Conservation (phyloP, 2,888 invertebrate species). For the Euplexia lucipara region DNA sequence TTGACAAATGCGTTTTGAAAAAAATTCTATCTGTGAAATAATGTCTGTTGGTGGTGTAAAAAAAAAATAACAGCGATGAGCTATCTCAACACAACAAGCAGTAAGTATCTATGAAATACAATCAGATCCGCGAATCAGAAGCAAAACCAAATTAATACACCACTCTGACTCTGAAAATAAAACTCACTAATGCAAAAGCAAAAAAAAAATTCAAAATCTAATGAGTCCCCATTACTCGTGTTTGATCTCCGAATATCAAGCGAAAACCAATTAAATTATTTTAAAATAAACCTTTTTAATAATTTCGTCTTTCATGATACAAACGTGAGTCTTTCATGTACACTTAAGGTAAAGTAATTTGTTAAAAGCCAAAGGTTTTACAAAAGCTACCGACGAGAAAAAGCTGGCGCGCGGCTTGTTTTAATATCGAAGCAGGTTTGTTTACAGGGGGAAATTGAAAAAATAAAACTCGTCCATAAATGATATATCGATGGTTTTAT, state of each 20-base stretch:
- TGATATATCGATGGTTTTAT: conserved; percentile 40
- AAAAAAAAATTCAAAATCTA: conserved; percentile 31
- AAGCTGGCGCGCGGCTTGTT: conserved; percentile 20
- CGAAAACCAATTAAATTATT: conserved; percentile 43
- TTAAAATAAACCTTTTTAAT: conserved; percentile 32
- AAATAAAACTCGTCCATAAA: conserved; percentile 36
- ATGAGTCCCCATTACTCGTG: conserved; percentile 37
- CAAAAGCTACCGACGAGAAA: conserved; percentile 52
- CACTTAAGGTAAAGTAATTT: conserved; percentile 50
- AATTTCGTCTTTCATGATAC: conserved; percentile 40
- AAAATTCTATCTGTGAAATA: too few species aligned
- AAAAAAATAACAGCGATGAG: background rate
- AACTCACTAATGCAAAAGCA: conserved; percentile 15
- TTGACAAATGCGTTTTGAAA: too few species aligned
- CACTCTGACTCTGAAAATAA: conserved; percentile 21
- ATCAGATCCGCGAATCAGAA: conserved; percentile 20
- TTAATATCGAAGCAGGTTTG: conserved; percentile 31
- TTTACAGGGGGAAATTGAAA: conserved; percentile 55
- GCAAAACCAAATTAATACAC: conserved; percentile 6
- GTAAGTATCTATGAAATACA: conserved; percentile 5
- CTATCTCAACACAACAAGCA: too few species aligned
- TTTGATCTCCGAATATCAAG: conserved; percentile 49
- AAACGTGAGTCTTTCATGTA: conserved; percentile 39
- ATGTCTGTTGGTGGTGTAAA: background rate
- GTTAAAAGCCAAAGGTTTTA: conserved; percentile 59